These are phyloP conservation scores for Plebejus argus DNA, from an alignment of 2,888 invertebrate species.

Conservation along the genomic window DNA sequence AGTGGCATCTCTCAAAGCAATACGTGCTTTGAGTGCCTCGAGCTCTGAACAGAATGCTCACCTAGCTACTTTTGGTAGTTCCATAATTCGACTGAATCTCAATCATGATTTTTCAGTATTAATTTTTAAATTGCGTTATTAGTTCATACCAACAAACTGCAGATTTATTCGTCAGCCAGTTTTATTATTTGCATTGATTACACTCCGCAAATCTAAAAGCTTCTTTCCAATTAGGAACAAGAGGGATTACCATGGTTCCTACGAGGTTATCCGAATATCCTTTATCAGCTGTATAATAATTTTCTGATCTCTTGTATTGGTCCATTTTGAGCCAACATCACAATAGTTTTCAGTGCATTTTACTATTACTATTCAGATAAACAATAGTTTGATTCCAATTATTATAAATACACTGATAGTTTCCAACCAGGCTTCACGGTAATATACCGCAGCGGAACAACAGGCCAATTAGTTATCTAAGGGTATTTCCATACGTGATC, in stretches of 20 bases:
- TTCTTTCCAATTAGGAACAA: too few relatives aligned
- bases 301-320: too few relatives aligned
- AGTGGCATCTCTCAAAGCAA: constrained; percentile 8
- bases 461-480: constrained; percentile 8
- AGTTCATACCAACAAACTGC: too few relatives aligned
- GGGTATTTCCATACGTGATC: constrained; percentile 14
- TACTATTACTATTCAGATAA: not conserved
- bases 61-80: not conserved
- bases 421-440: not conserved
- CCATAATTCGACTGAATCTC: not conserved
- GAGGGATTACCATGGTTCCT: too few relatives aligned
- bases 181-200: too few relatives aligned
- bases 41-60: not conserved
- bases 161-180: too few relatives aligned
- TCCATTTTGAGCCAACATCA: not conserved
- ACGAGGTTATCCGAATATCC: too few relatives aligned
- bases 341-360: not conserved
- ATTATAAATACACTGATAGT: not conserved
- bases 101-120: not conserved
- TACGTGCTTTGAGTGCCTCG: constrained; percentile 9
- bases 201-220: too few relatives aligned
- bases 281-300: too few relatives aligned
- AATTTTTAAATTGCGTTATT: too few relatives aligned
- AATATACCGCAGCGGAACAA: constrained; percentile 1
- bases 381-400: not conserved